A percentile compares a stretch with the other conserved stretches of the same genome.
phyloP scores from a whole-genome alignment of 2,113 vertebrate species.

The Nestor notabilis region DNA sequence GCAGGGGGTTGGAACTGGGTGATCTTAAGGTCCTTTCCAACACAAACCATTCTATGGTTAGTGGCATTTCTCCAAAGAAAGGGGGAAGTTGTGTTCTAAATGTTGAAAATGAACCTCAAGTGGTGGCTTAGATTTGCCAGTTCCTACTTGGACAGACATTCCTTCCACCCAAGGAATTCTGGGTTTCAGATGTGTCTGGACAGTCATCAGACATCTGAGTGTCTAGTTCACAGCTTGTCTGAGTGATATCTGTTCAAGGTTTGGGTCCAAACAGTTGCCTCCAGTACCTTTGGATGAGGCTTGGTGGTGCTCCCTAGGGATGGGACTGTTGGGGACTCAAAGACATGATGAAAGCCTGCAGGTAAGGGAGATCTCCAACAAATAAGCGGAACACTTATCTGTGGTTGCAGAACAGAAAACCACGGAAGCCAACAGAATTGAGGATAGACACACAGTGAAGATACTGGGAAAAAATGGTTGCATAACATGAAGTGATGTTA shows the following conservation, averaged over 20 bases:
- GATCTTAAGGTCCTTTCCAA: not conserved
- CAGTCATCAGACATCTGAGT: not conserved
- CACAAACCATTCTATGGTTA: not conserved
- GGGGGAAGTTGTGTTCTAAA: not conserved
- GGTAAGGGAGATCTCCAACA: not conserved
- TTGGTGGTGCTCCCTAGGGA: not conserved
- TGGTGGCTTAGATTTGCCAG: not conserved
- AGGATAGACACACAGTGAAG: not conserved
- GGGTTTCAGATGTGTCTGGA: not conserved
- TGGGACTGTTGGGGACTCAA: not conserved
- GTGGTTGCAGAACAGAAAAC: not conserved
- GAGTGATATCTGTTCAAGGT: not conserved
- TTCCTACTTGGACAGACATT: not conserved
- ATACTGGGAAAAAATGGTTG: not conserved
- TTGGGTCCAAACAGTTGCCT: not conserved
- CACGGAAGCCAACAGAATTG: not conserved
- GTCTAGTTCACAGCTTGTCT: not conserved
- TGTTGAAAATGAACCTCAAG: not conserved
- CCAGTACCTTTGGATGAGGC: not conserved
- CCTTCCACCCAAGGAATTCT: not conserved
- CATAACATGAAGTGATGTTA: not conserved
- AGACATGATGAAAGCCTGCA: not conserved
- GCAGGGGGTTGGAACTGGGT: not conserved
- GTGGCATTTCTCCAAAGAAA: not conserved
- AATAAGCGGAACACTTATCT: not conserved